A percentile compares a stretch with the other conserved stretches of the same genome.
phyloP scores from a whole-genome alignment of 2,888 invertebrate genomes.

The Epinotia nisella region DNA sequence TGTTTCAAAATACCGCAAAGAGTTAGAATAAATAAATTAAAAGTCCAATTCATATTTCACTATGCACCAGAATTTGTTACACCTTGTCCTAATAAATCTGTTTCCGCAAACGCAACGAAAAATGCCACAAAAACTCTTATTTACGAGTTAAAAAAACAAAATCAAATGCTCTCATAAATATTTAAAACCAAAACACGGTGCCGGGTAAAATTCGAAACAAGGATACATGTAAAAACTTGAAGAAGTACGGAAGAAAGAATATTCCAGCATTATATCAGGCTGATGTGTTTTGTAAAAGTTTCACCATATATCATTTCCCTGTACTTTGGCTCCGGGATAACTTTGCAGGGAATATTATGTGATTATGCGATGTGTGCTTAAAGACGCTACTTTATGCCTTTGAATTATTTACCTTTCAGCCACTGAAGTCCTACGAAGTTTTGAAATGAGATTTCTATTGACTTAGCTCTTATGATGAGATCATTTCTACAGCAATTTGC shows the following conservation, averaged over 20 bases:
- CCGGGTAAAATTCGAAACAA: slow-evolving; percentile 33
- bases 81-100: slow-evolving; percentile 11
- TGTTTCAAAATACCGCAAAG: not conserved
- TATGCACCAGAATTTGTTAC: slow-evolving; percentile 7
- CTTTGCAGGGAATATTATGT: slow-evolving; percentile 39
- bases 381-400: slow-evolving; percentile 26
- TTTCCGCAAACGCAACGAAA: not conserved
- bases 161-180: slow-evolving; percentile 41
- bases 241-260: slow-evolving; percentile 38
- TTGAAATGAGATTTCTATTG: slow-evolving; percentile 29
- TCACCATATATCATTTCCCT: slow-evolving; percentile 37
- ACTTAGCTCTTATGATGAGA: slow-evolving; percentile 10
- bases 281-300: slow-evolving; percentile 43
- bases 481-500: slow-evolving; percentile 9
- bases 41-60: not conserved
- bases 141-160: slow-evolving; percentile 36
- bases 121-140: not conserved
- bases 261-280: slow-evolving; percentile 34
- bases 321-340: slow-evolving; percentile 28
- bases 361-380: slow-evolving; percentile 38
- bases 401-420: slow-evolving; percentile 30
- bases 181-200: slow-evolving; percentile 27
- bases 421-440: slow-evolving; percentile 12
- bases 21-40: not conserved
- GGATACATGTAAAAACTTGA: slow-evolving; percentile 41